Conservation (phyloP, 2,113 vertebrate genomes). For the Elachura formosa region DNA sequence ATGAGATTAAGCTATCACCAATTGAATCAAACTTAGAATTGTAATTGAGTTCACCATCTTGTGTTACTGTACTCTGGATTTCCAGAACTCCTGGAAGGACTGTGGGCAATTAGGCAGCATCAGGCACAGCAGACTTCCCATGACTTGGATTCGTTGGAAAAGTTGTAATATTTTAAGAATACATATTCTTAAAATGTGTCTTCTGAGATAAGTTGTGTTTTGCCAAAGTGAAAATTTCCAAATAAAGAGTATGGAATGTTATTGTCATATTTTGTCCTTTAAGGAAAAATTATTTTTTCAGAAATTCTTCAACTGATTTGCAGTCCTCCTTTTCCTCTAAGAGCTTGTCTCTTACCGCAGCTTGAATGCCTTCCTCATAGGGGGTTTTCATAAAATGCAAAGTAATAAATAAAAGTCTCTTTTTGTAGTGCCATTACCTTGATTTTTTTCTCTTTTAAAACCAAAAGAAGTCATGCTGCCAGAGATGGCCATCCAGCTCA, state of each 20-base stretch:
- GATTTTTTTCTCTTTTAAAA: not conserved
- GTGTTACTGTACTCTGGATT: not conserved
- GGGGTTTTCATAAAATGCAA: not conserved
- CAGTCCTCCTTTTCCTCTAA: fast-evolving
- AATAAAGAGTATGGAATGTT: not conserved
- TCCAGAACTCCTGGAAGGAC: not conserved
- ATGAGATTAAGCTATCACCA: not conserved
- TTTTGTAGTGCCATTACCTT: not conserved
- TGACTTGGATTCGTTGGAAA: not conserved
- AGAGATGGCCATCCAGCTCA: not conserved
- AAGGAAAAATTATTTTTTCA: not conserved
- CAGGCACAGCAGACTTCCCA: fast-evolving
- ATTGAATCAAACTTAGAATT: not conserved
- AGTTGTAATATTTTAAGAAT: not conserved
- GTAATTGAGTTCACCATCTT: not conserved
- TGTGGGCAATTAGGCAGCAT: not conserved
- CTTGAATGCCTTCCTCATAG: not conserved
- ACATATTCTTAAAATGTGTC: not conserved
- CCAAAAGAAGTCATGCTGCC: fast-evolving
- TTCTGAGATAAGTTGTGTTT: not conserved
- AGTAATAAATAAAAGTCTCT: not conserved
- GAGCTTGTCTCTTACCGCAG: not conserved
- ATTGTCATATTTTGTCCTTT: fast-evolving
- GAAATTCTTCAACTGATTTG: not conserved
- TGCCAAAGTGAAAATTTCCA: not conserved